These are phyloP conservation scores for Nemopilema nomurai DNA, from an alignment of 30 jellyfish, hydroid and myxozoan genomes.

Conservation along the genomic window DNA sequence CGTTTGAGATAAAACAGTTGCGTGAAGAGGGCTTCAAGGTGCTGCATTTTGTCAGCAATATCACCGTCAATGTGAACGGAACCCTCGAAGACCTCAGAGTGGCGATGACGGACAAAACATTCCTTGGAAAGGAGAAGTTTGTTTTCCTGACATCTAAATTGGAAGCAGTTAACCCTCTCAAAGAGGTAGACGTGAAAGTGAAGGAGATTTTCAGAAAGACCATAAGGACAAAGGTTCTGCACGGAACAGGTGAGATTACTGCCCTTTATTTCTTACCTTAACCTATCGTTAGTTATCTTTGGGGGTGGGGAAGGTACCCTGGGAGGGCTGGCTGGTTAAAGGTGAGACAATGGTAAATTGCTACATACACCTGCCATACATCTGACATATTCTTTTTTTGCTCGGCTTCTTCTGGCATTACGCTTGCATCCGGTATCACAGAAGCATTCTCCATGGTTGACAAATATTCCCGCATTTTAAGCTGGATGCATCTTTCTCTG, in stretches of 20 bases:
- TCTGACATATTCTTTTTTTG: too few relatives aligned
- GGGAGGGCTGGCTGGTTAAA: too few relatives aligned
- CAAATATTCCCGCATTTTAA: too few relatives aligned
- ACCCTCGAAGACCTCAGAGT: slow-evolving; percentile 51
- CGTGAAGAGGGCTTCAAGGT: slow-evolving; percentile 59
- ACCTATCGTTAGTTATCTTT: too few relatives aligned
- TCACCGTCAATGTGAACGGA: slow-evolving; percentile 47
- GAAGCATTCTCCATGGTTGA: too few relatives aligned
- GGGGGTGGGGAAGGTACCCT: too few relatives aligned
- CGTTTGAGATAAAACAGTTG: slow-evolving; percentile 58
- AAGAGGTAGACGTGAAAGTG: slow-evolving; percentile 45
- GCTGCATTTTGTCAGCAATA: slow-evolving; percentile 35
- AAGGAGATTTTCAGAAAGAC: slow-evolving; percentile 34
- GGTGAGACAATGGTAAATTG: too few relatives aligned
- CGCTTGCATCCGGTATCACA: too few relatives aligned
- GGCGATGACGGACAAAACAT: slow-evolving; percentile 21
- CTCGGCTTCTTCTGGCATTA: too few relatives aligned
- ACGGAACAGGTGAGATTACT: slow-evolving; percentile 58
- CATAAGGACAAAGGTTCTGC: slow-evolving; percentile 47
- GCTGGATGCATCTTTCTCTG: too few relatives aligned
- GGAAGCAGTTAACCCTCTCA: slow-evolving; percentile 64
- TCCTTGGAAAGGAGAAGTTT: slow-evolving; percentile 42
- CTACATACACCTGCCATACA: too few relatives aligned
- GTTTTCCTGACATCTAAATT: slow-evolving; percentile 65
- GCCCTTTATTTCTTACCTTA: too few relatives aligned